Percentiles rank a stretch among this genome's conserved stretches.
phyloP scores from a whole-genome alignment of 2,888 invertebrate genomes.

The Frankliniella fusca region DNA sequence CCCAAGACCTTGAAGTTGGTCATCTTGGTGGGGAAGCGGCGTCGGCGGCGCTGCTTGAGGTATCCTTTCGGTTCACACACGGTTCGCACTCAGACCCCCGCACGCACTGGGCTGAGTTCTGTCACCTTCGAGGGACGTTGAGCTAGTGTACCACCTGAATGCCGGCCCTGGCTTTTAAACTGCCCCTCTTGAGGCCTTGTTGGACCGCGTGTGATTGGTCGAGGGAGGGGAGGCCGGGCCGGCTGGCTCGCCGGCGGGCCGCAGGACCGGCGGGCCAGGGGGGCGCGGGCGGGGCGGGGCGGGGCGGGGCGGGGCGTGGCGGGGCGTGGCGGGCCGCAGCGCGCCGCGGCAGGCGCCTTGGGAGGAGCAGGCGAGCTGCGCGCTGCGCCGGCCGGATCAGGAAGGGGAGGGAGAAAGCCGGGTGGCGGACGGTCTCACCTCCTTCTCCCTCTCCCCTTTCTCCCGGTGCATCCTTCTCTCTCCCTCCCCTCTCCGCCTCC shows the following conservation, averaged over 20 bases:
- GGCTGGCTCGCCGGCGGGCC: neutral
- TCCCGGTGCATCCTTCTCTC: neutral
- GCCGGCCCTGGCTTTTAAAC: slow-evolving; percentile 17
- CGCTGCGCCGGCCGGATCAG: neutral
- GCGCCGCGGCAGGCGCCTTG: neutral
- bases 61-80: slow-evolving; percentile 22
- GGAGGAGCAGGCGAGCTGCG: too few species aligned
- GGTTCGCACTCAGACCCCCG: neutral
- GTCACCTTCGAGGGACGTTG: slow-evolving; percentile 1
- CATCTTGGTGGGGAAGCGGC: slow-evolving; percentile 7
- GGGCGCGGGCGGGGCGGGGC: neutral
- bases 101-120: neutral
- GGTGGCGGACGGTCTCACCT: neutral
- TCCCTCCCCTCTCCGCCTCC: neutral
- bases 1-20: slow-evolving; percentile 4
- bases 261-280: neutral
- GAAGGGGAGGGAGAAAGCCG: slow-evolving; percentile 22
- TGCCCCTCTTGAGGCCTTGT: slow-evolving; percentile 21
- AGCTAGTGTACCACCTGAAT: slow-evolving; percentile 11
- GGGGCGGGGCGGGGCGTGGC: neutral
- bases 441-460: neutral
- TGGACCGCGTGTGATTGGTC: slow-evolving; percentile 18
- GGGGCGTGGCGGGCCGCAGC: neutral
- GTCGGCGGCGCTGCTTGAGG: slow-evolving; percentile 12
- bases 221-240: neutral